A percentile compares a stretch with the other conserved stretches of the same genome.
Evolutionary conservation across 2,797 vertebrate species (phyloP).

Genomic region (Lithobates sylvaticus): DNA sequence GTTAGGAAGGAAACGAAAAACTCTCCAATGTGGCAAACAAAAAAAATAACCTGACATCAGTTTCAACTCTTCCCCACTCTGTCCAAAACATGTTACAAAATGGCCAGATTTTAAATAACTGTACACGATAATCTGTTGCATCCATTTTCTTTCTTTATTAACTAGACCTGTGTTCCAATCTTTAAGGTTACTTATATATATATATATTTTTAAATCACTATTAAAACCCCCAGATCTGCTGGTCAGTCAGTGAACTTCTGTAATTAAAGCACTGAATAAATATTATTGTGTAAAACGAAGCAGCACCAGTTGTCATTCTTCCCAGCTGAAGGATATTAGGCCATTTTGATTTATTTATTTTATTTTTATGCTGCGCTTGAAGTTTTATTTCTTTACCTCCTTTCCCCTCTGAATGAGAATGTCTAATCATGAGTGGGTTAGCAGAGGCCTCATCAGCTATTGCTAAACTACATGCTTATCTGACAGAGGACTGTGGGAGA

Average conservation of each 20-base stretch:
- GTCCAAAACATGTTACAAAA: too few relatives aligned
- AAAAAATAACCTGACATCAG: too few relatives aligned
- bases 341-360: slow-evolving; percentile 44
- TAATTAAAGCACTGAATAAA: background rate
- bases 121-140: background rate
- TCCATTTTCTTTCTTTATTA: background rate
- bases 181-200: background rate
- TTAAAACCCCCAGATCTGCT: background rate
- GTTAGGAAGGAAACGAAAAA: too few relatives aligned
- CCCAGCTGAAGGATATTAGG: slow-evolving; percentile 23
- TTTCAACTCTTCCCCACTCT: too few relatives aligned
- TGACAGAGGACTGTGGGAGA: background rate
- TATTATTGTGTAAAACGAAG: slow-evolving; percentile 5
- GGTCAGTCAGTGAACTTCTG: background rate
- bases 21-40: too few relatives aligned
- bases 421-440: slow-evolving; percentile 7
- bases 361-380: slow-evolving; percentile 51
- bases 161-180: background rate
- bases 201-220: background rate
- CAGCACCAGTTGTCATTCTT: slow-evolving; percentile 36
- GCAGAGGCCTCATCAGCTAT: background rate
- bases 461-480: background rate
- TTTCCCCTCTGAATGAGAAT: slow-evolving; percentile 52
- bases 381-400: slow-evolving; percentile 54
- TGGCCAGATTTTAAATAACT: background rate